phyloP scores from a whole-genome alignment of 2,888 invertebrate species.

The Drosophila leonis region DNA sequence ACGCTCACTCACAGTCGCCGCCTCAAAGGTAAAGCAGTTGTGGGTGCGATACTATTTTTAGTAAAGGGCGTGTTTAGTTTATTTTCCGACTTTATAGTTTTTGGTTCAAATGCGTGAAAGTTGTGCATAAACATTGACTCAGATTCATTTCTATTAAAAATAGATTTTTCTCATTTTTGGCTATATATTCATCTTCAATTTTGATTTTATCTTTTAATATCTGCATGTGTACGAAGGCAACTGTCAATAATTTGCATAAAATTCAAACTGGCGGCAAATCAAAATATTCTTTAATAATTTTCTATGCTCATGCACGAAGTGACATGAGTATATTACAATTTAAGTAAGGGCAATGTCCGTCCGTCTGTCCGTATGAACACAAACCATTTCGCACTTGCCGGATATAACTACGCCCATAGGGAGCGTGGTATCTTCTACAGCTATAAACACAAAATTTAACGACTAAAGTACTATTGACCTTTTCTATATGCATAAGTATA shows the following conservation, averaged over 20 bases:
- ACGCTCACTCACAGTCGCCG: constrained; percentile 15
- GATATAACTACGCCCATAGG: too few relatives aligned
- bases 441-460: too few relatives aligned
- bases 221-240: not conserved
- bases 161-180: constrained; percentile 12
- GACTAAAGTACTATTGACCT: too few relatives aligned
- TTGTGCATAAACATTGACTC: constrained; percentile 66
- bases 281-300: not conserved
- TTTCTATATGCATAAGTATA: too few relatives aligned
- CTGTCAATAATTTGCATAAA: not conserved
- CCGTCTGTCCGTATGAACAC: too few relatives aligned
- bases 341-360: too few relatives aligned
- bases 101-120: constrained; percentile 54
- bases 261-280: constrained; percentile 4
- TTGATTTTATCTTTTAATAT: not conserved
- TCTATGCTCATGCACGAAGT: not conserved
- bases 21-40: constrained; percentile 13
- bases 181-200: constrained; percentile 4
- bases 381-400: too few relatives aligned
- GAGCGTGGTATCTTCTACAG: too few relatives aligned
- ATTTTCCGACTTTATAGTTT: constrained; percentile 62
- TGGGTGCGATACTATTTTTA: constrained; percentile 64
- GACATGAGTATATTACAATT: too few relatives aligned
- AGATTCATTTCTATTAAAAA: constrained; percentile 35
- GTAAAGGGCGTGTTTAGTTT: constrained; percentile 74